Conservation (phyloP, 2,113 vertebrate genomes). For the Callorhinus ursinus region DNA sequence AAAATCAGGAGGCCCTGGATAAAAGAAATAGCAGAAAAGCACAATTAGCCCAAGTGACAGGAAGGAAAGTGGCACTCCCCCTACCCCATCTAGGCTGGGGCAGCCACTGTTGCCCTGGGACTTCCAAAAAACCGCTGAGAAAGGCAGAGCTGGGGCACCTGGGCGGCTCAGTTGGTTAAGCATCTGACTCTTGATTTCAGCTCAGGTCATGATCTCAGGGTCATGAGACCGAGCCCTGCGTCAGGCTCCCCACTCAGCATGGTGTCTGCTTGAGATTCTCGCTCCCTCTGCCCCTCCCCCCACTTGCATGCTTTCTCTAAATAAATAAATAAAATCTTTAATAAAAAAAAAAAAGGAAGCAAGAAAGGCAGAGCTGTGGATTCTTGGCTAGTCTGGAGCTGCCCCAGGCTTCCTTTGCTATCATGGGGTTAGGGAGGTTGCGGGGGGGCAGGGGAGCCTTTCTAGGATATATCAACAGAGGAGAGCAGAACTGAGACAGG, state of each 20-base stretch:
- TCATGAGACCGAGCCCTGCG: not conserved
- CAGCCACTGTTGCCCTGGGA: too few relatives aligned
- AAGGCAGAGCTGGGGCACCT: not conserved
- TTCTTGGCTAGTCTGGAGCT: not conserved
- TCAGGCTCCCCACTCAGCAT: not conserved
- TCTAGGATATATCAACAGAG: not conserved
- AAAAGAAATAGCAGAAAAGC: not conserved
- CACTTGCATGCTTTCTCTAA: not conserved
- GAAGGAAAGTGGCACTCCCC: not conserved
- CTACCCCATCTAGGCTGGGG: not conserved
- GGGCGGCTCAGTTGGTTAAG: not conserved
- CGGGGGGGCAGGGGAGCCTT: not conserved
- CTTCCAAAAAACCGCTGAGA: not conserved
- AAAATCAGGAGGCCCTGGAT: not conserved
- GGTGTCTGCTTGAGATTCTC: not conserved
- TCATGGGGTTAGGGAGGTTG: rapidly evolving
- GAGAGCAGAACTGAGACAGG: not conserved
- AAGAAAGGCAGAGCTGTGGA: not conserved
- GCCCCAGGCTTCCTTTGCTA: not conserved
- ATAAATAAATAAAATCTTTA: not conserved
- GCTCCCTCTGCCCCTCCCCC: not conserved
- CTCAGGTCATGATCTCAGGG: not conserved
- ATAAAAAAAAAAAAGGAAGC: not conserved
- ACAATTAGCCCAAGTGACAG: not conserved
- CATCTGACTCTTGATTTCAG: not conserved